Evolutionary conservation across 2,113 vertebrate genomes (phyloP).

Genomic region (Canis aureus): DNA sequence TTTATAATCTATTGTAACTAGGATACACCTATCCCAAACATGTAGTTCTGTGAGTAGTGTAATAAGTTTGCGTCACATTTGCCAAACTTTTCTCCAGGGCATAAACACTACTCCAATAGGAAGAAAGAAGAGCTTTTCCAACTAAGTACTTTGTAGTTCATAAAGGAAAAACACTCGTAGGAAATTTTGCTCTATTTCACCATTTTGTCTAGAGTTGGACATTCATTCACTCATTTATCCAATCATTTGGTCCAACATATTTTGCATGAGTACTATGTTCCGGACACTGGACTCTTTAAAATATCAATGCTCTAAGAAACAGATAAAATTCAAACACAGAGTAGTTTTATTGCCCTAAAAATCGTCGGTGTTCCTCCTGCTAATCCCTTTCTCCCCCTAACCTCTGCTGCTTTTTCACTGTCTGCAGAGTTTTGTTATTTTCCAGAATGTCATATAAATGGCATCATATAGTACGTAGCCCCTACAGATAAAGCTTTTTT

Average conservation of each 20-base stretch:
- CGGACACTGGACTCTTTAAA: not conserved
- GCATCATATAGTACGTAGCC: not conserved
- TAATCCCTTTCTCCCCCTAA: not conserved
- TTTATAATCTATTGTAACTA: not conserved
- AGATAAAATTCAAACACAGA: not conserved
- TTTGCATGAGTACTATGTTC: not conserved
- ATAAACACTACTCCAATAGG: not conserved
- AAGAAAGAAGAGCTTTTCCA: constrained; percentile 30
- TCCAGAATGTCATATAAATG: not conserved
- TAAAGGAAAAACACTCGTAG: not conserved
- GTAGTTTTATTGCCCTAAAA: not conserved
- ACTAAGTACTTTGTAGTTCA: not conserved
- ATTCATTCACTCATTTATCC: not conserved
- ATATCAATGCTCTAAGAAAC: not conserved
- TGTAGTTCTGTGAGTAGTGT: not conserved
- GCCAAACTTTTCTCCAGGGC: not conserved
- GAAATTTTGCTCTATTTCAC: not conserved
- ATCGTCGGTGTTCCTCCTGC: not conserved
- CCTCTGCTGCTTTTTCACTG: not conserved
- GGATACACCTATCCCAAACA: not conserved
- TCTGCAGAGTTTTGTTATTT: not conserved
- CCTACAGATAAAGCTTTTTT: not conserved
- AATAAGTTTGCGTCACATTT: not conserved
- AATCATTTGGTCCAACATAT: not conserved
- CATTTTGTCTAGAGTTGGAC: not conserved